phyloP scores from a whole-genome alignment of 1,140 invertebrate genomes.

The Hypothenemus hampei region DNA sequence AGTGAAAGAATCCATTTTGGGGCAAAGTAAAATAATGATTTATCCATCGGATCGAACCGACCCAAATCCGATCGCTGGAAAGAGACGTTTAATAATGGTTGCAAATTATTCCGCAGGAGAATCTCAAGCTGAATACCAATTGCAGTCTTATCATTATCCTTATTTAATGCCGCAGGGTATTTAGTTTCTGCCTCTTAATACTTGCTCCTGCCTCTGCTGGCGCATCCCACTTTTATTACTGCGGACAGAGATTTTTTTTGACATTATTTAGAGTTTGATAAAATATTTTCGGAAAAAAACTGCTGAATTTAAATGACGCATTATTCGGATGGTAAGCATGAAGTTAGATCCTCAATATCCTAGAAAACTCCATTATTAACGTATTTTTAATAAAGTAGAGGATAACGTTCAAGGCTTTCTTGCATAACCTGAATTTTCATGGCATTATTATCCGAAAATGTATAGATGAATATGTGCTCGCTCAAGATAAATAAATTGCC shows the following conservation, averaged over 20 bases:
- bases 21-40: neutral
- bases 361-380: too few species aligned
- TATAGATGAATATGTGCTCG: too few species aligned
- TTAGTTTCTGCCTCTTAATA: neutral
- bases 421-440: too few species aligned
- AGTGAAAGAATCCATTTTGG: neutral
- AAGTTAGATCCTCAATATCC: neutral
- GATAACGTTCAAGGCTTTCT: too few species aligned
- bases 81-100: conserved; percentile 14
- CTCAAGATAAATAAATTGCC: too few species aligned
- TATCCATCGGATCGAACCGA: conserved; percentile 2
- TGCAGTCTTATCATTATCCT: conserved; percentile 17
- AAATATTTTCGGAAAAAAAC: neutral
- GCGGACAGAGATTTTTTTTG: neutral
- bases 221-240: neutral
- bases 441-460: too few species aligned
- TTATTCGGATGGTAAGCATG: neutral
- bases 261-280: neutral
- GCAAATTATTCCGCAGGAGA: conserved; percentile 11
- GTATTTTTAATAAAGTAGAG: too few species aligned
- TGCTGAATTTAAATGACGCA: too few species aligned
- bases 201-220: neutral
- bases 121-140: conserved; percentile 14
- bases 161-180: conserved; percentile 7
- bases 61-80: neutral